phyloP scores from a whole-genome alignment of 2,888 invertebrate species.

The Eupelmus urozonus region DNA sequence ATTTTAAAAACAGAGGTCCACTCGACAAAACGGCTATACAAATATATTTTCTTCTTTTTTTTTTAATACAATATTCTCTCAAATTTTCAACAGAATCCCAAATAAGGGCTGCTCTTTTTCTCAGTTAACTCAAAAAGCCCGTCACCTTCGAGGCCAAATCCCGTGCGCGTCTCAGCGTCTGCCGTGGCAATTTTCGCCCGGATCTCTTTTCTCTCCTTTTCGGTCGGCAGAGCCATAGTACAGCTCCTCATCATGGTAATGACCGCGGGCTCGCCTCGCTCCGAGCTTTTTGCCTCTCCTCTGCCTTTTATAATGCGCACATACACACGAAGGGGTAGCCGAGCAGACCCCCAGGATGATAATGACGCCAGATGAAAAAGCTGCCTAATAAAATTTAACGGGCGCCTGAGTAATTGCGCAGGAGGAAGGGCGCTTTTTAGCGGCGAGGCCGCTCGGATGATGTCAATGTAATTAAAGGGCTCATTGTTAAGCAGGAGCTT shows the following conservation, averaged over 20 bases:
- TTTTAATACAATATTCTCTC: no score
- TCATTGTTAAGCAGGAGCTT: no score
- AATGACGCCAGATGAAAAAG: slow-evolving; percentile 35
- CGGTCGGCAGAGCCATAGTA: no score
- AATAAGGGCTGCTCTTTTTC: no score
- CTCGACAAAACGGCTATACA: no score
- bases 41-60: background rate
- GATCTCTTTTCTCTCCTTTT: background rate
- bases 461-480: slow-evolving; percentile 4
- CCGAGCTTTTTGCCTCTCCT: background rate
- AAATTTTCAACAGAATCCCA: no score
- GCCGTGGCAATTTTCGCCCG: background rate
- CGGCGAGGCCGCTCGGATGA: background rate
- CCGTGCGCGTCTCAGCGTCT: background rate
- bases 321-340: background rate
- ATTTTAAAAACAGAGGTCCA: no score
- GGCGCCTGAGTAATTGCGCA: slow-evolving; percentile 23
- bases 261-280: slow-evolving; percentile 8
- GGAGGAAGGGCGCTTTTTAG: background rate
- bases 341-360: no score
- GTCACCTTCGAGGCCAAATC: background rate
- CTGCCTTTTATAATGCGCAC: background rate
- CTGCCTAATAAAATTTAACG: slow-evolving; percentile 54
- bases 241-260: slow-evolving; percentile 40
- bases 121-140: background rate